Evolutionary conservation across 2,797 vertebrate genomes (phyloP).

Genomic region (Natrix natrix): DNA sequence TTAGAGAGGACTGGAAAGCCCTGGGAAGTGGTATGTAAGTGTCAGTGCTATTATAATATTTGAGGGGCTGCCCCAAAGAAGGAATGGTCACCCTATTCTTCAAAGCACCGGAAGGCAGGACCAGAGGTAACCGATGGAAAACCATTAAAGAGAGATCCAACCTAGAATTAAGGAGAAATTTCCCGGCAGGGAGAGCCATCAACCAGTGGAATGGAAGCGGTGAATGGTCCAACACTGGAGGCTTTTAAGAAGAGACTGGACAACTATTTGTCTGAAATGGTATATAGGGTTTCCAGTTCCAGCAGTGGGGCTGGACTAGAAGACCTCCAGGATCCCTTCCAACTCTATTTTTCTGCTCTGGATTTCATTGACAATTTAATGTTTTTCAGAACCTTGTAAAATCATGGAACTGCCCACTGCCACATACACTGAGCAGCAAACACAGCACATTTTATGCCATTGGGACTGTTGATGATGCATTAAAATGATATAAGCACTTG

Average conservation of each 20-base stretch:
- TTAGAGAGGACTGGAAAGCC: no score
- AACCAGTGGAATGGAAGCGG: no score
- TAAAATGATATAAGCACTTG: neutral
- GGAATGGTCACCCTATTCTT: neutral
- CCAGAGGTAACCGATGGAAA: accelerated
- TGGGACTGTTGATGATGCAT: neutral
- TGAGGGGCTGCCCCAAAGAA: neutral
- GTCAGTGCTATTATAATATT: no score
- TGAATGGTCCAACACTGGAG: no score
- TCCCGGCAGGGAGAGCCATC: no score
- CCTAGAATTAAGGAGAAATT: no score
- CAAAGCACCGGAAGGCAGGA: neutral
- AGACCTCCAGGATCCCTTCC: neutral
- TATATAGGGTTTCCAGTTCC: accelerated
- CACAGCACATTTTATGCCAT: neutral
- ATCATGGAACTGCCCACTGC: neutral
- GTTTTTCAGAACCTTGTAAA: neutral
- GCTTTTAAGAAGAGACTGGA: neutral
- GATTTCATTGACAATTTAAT: neutral
- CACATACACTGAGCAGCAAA: neutral
- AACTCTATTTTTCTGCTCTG: neutral
- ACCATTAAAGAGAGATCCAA: accelerated
- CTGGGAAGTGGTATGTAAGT: no score
- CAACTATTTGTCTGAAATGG: no score
- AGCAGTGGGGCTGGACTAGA: neutral